These are phyloP conservation scores for Myoxocephalus aenaeus DNA, from an alignment of 2,797 vertebrate genomes.

Conservation along the genomic window DNA sequence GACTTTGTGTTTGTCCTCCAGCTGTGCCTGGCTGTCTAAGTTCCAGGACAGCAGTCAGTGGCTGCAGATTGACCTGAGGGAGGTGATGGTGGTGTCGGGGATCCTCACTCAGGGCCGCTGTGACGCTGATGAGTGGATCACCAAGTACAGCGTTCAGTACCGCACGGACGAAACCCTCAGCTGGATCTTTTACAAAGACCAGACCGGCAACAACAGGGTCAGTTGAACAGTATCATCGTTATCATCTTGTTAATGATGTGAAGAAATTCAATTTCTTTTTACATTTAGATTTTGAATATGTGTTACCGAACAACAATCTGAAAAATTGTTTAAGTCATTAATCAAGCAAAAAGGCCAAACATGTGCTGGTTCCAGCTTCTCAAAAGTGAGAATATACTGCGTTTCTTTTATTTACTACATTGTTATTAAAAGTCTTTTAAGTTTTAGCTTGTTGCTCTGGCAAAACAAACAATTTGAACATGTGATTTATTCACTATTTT, in stretches of 20 bases:
- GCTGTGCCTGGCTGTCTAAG: conserved; percentile 97
- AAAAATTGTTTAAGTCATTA: neutral
- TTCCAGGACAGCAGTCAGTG: conserved; percentile 97
- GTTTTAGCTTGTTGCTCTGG: neutral
- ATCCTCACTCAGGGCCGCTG: conserved; percentile 97
- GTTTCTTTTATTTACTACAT: neutral
- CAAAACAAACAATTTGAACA: neutral
- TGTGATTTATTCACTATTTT: neutral
- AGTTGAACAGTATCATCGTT: conserved; percentile 52
- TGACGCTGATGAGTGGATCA: conserved; percentile 97
- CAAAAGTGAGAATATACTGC: neutral
- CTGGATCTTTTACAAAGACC: conserved; percentile 99
- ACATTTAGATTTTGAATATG: neutral
- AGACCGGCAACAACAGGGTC: conserved; percentile 97
- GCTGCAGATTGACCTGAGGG: conserved; percentile 94
- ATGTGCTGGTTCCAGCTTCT: neutral
- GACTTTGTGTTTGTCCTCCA: conserved; percentile 59
- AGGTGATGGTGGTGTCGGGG: conserved; percentile 93
- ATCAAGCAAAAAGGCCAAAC: neutral
- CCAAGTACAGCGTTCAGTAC: conserved; percentile 96
- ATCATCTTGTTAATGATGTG: no score
- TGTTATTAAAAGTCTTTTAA: neutral
- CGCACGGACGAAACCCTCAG: conserved; percentile 90
- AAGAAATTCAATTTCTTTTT: neutral
- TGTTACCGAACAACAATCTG: no score